Evolutionary conservation across 2,113 vertebrate species (phyloP).

Genomic region (Callopanchax toddi): DNA sequence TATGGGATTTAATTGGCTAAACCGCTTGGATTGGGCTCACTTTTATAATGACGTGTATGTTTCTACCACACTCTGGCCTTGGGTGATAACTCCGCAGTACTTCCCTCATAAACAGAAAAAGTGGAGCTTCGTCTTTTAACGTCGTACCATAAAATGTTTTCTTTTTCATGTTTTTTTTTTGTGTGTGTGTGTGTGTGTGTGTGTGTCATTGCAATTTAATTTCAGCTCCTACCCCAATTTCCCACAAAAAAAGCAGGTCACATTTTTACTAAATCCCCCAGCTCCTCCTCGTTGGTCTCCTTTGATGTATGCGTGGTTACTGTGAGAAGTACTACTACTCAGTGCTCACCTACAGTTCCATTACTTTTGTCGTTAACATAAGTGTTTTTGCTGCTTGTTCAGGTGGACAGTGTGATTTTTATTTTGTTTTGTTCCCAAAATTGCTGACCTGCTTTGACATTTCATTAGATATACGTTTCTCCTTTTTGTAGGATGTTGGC

Average conservation of each 20-base stretch:
- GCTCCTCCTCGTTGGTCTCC: conserved; percentile 49
- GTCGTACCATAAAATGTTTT: conserved; percentile 69
- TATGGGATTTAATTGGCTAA: conserved; percentile 59
- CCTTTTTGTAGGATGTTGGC: conserved; percentile 40
- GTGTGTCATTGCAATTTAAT: conserved; percentile 46
- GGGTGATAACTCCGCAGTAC: conserved; percentile 59
- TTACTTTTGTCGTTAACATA: conserved; percentile 59
- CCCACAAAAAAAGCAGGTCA: conserved; percentile 71
- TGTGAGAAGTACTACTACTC: conserved; percentile 69
- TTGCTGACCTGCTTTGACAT: conserved; percentile 59
- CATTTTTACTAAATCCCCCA: conserved; percentile 66
- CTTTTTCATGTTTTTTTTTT: conserved; percentile 21
- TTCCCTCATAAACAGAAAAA: conserved; percentile 52
- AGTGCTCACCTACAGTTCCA: conserved; percentile 49
- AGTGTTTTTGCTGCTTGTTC: conserved; percentile 68
- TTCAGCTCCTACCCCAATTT: conserved; percentile 28
- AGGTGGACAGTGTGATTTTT: conserved; percentile 49
- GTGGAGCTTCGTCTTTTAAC: conserved; percentile 74
- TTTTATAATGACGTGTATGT: conserved; percentile 80
- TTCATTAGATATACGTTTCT: conserved; percentile 45
- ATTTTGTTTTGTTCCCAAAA: neutral
- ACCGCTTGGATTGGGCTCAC: conserved; percentile 65
- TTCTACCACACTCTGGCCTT: conserved; percentile 75
- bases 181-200: neutral
- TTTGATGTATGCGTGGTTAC: conserved; percentile 52